These are phyloP conservation scores for Labeo rohita DNA, from an alignment of 2,113 vertebrate species.

Conservation along the genomic window DNA sequence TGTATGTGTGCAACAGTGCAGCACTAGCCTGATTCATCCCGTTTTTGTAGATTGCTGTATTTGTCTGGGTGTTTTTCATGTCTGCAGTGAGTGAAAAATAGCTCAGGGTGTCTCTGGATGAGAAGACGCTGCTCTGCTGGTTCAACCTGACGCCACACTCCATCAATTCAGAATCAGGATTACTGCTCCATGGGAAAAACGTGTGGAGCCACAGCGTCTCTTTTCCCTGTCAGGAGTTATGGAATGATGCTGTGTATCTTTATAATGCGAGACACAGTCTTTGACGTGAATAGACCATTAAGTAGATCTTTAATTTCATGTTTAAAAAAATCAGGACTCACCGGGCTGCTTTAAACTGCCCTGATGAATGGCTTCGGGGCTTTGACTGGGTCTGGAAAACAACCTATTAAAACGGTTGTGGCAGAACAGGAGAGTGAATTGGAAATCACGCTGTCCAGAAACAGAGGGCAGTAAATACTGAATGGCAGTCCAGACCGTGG, in stretches of 20 bases:
- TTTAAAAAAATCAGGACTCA: slow-evolving; percentile 20
- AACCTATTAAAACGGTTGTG: slow-evolving; percentile 35
- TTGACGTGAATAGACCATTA: slow-evolving; percentile 26
- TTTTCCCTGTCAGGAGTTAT: slow-evolving; percentile 9
- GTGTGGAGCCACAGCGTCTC: not conserved
- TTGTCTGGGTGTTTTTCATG: slow-evolving; percentile 23
- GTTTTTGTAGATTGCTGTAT: slow-evolving; percentile 34
- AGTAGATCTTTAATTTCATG: slow-evolving; percentile 23
- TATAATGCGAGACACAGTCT: not conserved
- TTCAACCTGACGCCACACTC: slow-evolving; percentile 25
- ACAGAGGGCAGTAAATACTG: slow-evolving; percentile 32
- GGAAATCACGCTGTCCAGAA: slow-evolving; percentile 18
- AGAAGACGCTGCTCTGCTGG: slow-evolving; percentile 29
- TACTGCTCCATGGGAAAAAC: not conserved
- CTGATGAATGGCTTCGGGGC: slow-evolving; percentile 29
- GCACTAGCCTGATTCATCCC: slow-evolving; percentile 3
- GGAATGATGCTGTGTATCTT: slow-evolving; percentile 26
- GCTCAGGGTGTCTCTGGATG: not conserved
- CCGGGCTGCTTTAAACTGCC: slow-evolving; percentile 14
- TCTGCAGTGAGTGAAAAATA: slow-evolving; percentile 36
- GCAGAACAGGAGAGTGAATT: slow-evolving; percentile 13
- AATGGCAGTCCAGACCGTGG: slow-evolving; percentile 16
- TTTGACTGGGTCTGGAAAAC: slow-evolving; percentile 28
- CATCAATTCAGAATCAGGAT: slow-evolving; percentile 42
- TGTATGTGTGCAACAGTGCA: slow-evolving; percentile 16